phyloP scores from a whole-genome alignment of 2,113 vertebrate species.

The Elanoides forficatus region DNA sequence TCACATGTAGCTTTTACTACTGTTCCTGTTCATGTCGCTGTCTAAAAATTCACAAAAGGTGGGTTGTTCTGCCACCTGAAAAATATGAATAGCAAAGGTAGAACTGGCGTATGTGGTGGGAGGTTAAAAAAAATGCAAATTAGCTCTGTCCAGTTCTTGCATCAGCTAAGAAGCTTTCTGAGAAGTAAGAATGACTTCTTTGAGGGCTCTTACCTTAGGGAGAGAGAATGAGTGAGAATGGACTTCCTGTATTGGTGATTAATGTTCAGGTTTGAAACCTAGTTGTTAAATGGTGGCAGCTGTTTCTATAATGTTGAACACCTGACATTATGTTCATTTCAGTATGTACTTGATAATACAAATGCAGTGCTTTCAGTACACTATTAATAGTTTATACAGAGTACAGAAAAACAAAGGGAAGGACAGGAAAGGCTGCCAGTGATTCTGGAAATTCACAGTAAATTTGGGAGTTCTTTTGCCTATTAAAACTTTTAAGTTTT shows the following conservation, averaged over 20 bases:
- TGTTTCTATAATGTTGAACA: background rate
- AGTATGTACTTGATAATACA: background rate
- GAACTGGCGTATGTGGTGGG: background rate
- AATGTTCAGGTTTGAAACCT: background rate
- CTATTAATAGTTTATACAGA: background rate
- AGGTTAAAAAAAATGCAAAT: background rate
- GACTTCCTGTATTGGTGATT: background rate
- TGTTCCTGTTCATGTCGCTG: background rate
- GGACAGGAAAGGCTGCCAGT: background rate
- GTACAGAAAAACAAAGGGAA: background rate
- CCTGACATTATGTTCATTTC: background rate
- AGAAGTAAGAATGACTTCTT: background rate
- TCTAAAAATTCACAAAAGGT: background rate
- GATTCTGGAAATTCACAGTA: background rate
- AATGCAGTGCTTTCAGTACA: background rate
- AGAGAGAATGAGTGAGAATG: background rate
- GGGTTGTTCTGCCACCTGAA: background rate
- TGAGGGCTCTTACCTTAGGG: background rate
- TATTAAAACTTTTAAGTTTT: background rate
- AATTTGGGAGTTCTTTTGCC: background rate
- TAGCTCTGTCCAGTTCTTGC: background rate
- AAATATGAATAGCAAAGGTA: background rate
- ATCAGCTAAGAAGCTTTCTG: background rate
- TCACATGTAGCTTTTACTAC: background rate
- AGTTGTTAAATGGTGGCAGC: background rate